phyloP scores from a whole-genome alignment of 2,113 vertebrate genomes.

The Thamnaconus septentrionalis region DNA sequence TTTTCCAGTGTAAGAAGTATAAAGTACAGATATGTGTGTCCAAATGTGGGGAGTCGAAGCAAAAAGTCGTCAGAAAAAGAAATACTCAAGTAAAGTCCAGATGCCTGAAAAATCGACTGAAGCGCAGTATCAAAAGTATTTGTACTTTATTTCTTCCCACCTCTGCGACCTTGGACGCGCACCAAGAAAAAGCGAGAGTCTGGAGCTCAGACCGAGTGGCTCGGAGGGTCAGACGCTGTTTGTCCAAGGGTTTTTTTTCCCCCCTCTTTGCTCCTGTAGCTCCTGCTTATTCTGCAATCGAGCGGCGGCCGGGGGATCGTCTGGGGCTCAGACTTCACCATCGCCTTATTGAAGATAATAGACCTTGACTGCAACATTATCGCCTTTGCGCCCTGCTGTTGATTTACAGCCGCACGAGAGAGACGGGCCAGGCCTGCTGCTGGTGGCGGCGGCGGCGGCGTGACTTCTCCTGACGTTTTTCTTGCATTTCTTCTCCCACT shows the following conservation, averaged over 20 bases:
- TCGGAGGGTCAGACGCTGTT: constrained; percentile 27
- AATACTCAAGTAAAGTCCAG: too few relatives aligned
- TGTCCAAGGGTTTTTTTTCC: constrained; percentile 44
- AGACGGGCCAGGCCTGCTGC: not conserved
- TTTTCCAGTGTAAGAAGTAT: too few relatives aligned
- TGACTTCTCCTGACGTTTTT: too few relatives aligned
- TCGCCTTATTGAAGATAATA: constrained; percentile 13
- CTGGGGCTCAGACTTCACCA: constrained; percentile 24
- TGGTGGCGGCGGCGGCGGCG: too few relatives aligned
- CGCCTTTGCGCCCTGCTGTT: constrained; percentile 5
- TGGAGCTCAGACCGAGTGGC: constrained; percentile 5
- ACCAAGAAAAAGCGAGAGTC: constrained; percentile 10
- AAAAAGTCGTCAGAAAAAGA: too few relatives aligned
- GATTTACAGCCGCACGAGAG: not conserved
- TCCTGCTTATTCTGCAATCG: constrained; percentile 22
- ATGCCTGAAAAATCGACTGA: too few relatives aligned
- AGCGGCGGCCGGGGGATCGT: not conserved
- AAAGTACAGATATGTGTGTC: too few relatives aligned
- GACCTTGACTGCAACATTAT: not conserved
- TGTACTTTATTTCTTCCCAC: too few relatives aligned
- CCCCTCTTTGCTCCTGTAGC: constrained; percentile 45
- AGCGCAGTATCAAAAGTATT: too few relatives aligned
- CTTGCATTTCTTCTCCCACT: not conserved
- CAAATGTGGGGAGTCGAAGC: too few relatives aligned
- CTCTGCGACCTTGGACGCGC: too few relatives aligned